Percentiles rank a stretch among this genome's conserved stretches.
These are phyloP conservation scores for Trilocha varians DNA, from an alignment of 2,888 invertebrate genomes.

Conservation along the genomic window DNA sequence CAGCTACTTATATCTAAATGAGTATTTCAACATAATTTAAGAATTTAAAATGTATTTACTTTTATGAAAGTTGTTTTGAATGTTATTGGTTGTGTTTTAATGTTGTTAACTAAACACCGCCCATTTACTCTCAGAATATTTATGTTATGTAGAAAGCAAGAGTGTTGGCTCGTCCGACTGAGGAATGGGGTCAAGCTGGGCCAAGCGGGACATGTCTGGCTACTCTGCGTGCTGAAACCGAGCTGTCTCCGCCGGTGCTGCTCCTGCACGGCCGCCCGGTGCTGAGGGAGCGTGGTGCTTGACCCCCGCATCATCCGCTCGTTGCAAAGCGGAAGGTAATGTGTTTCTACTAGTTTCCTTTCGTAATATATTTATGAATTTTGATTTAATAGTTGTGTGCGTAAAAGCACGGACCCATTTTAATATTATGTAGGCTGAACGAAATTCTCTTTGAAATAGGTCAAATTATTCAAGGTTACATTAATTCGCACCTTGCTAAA, in stretches of 20 bases:
- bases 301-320: constrained; percentile 63
- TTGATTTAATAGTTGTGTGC: too few relatives aligned
- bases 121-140: neutral
- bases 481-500: too few relatives aligned
- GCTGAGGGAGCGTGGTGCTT: constrained; percentile 72
- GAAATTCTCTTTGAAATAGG: too few relatives aligned
- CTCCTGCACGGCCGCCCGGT: constrained; percentile 66
- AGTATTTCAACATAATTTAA: too few relatives aligned
- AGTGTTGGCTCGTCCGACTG: constrained; percentile 77
- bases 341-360: neutral
- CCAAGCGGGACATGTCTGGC: constrained; percentile 69
- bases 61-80: too few relatives aligned
- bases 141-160: constrained; percentile 66
- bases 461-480: too few relatives aligned
- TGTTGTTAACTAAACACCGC: neutral
- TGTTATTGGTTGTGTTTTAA: too few relatives aligned
- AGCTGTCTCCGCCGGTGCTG: constrained; percentile 62
- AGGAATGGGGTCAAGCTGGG: constrained; percentile 83
- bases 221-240: constrained; percentile 69
- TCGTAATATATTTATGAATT: too few relatives aligned
- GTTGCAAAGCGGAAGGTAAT: constrained; percentile 56
- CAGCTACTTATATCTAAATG: too few relatives aligned
- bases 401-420: too few relatives aligned
- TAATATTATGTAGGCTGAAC: too few relatives aligned
- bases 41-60: too few relatives aligned